These are phyloP conservation scores for Asarcornis scutulata DNA, from an alignment of 2,113 vertebrate genomes.

Conservation along the genomic window DNA sequence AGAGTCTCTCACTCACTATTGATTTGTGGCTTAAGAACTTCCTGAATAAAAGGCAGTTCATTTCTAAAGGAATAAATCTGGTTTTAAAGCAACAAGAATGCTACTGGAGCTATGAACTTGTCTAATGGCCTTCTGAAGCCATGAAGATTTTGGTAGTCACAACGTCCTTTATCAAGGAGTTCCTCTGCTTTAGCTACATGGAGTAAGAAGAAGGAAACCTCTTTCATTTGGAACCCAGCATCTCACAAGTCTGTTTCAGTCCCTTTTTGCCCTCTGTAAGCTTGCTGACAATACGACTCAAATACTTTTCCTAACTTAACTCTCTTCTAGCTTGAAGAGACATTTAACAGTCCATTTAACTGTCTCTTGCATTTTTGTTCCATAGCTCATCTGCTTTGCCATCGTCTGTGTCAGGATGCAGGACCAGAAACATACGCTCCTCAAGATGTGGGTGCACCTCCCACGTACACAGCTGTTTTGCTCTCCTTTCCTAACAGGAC, in stretches of 20 bases:
- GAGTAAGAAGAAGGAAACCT: neutral
- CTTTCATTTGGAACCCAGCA: neutral
- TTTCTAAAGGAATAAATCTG: neutral
- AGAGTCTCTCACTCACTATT: neutral
- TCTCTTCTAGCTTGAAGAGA: neutral
- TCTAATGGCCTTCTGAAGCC: neutral
- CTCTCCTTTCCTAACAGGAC: neutral
- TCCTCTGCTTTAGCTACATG: neutral
- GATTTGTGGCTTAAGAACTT: neutral
- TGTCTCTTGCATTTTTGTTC: fast-evolving
- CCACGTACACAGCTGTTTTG: neutral
- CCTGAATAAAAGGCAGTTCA: neutral
- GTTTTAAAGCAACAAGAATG: neutral
- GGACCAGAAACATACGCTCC: neutral
- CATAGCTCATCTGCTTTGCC: neutral
- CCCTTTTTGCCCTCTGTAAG: neutral
- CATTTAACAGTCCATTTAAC: neutral
- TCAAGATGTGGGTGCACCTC: neutral
- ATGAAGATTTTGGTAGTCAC: neutral
- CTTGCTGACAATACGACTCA: neutral
- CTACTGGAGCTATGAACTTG: neutral
- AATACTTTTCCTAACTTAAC: neutral
- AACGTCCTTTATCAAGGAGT: neutral
- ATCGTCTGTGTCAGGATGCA: neutral
- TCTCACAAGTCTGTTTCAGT: neutral